Evolutionary conservation across 1,140 invertebrate species (phyloP).

Genomic region (Macrostomum lignano): DNA sequence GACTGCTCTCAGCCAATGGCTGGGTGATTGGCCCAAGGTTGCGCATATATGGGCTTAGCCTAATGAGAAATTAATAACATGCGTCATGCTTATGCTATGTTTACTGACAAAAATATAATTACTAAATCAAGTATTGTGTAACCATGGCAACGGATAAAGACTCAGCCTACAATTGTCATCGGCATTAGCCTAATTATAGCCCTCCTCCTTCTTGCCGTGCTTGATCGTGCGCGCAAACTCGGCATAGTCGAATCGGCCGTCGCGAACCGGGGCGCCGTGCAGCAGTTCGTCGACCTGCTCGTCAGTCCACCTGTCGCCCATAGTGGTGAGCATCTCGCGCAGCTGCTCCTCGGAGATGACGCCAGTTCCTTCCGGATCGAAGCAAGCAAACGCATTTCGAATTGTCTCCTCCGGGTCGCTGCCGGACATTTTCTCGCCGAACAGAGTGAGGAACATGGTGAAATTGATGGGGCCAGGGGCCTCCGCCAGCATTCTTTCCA

Average conservation of each 20-base stretch:
- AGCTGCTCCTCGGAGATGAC: conserved; percentile 62
- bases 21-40: too few species aligned
- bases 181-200: conserved; percentile 6
- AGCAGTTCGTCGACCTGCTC: conserved; percentile 93
- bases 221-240: conserved; percentile 51
- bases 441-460: conserved; percentile 37
- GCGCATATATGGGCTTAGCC: too few species aligned
- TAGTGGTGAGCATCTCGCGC: conserved; percentile 66
- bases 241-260: conserved; percentile 76
- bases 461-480: conserved; percentile 36
- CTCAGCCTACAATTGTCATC: too few species aligned
- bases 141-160: too few species aligned
- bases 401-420: conserved; percentile 37
- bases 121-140: too few species aligned
- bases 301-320: conserved; percentile 81
- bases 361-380: conserved; percentile 33
- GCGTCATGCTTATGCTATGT: too few species aligned
- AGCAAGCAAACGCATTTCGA: conserved; percentile 35
- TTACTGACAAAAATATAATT: too few species aligned
- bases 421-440: conserved; percentile 35
- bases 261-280: conserved; percentile 79
- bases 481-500: conserved; percentile 35
- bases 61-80: too few species aligned
- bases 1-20: too few species aligned
- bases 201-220: conserved; percentile 26